A percentile compares a stretch with the other conserved stretches of the same genome.
Conservation (phyloP, 2,797 vertebrate species). For the Coluber constrictor region DNA sequence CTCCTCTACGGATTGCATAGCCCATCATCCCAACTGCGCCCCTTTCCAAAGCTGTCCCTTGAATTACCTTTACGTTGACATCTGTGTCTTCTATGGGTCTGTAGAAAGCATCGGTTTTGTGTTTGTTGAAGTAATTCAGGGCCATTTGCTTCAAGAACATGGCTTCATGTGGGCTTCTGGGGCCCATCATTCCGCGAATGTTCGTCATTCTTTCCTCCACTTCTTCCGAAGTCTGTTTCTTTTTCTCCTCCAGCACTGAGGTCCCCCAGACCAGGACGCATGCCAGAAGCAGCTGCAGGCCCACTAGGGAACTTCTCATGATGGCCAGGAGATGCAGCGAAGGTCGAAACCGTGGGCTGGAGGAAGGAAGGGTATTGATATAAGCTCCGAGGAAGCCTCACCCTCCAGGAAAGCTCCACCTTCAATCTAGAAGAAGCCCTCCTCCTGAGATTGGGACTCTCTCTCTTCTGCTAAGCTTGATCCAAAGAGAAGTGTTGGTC, state of each 20-base stretch:
- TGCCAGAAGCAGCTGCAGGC: background rate
- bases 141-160: fast-evolving
- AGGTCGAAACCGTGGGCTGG: background rate
- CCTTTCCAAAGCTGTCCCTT: background rate
- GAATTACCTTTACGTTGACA: background rate
- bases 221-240: background rate
- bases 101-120: background rate
- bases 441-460: background rate
- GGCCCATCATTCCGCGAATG: fast-evolving
- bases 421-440: background rate
- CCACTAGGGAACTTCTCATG: background rate
- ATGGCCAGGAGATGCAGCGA: background rate
- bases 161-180: fast-evolving
- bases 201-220: fast-evolving
- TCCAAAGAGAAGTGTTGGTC: background rate
- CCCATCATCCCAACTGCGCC: background rate
- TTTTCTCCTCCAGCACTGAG: background rate
- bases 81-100: background rate
- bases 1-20: background rate
- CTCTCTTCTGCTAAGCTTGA: too few relatives aligned
- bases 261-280: background rate
- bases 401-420: background rate
- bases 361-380: background rate
- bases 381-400: background rate
- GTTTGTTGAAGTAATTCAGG: background rate